Conservation (phyloP, 2,113 vertebrate genomes). For the Barbus barbus region DNA sequence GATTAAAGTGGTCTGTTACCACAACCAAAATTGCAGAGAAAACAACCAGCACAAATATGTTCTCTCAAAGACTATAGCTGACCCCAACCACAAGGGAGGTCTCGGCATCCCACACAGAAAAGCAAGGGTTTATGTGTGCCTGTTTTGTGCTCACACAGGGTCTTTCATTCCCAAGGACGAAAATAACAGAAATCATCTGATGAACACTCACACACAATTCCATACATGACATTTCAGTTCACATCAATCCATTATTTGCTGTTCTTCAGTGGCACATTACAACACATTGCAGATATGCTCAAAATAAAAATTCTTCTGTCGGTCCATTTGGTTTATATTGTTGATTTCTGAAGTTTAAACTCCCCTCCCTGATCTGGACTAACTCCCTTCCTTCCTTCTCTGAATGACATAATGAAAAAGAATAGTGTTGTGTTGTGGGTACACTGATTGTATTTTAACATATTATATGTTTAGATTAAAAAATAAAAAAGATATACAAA, state of each 20-base stretch:
- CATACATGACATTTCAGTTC: conserved; percentile 53
- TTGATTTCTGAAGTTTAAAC: not conserved
- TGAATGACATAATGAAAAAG: not conserved
- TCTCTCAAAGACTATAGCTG: conserved; percentile 3
- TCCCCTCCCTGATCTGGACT: not conserved
- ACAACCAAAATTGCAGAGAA: conserved; percentile 20
- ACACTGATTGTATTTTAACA: not conserved
- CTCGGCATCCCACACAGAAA: conserved; percentile 40
- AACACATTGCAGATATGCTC: not conserved
- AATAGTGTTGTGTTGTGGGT: not conserved
- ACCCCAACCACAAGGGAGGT: conserved; percentile 11
- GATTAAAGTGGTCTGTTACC: conserved; percentile 12
- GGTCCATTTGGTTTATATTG: not conserved
- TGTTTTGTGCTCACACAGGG: conserved; percentile 25
- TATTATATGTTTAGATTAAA: not conserved
- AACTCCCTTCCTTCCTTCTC: conserved; percentile 14
- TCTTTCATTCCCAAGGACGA: conserved; percentile 32
- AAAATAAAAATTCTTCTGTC: not conserved
- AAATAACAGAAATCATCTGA: too few relatives aligned
- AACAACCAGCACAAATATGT: conserved; percentile 19
- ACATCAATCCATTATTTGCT: not conserved
- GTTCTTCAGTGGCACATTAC: not conserved
- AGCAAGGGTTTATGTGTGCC: conserved; percentile 32
- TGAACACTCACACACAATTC: conserved; percentile 44
- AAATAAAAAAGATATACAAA: too few relatives aligned